Conservation (phyloP, 2,113 vertebrate genomes). For the Gallinago undulata region DNA sequence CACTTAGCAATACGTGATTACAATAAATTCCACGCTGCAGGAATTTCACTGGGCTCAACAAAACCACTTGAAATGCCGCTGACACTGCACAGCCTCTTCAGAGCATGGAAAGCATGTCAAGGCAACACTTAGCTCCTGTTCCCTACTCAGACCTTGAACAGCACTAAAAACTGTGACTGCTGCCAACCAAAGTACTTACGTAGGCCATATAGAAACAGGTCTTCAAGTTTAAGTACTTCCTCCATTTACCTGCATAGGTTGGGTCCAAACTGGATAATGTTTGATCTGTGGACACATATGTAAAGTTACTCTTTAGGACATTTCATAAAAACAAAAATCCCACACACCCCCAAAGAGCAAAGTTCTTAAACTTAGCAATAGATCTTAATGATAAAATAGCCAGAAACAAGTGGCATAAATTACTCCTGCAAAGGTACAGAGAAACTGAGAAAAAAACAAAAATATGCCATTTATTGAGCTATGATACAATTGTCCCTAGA, state of each 20-base stretch:
- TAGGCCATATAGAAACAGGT: conserved; percentile 96
- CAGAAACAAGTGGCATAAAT: neutral
- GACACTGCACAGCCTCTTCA: neutral
- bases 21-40: neutral
- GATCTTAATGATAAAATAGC: neutral
- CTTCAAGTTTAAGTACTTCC: conserved; percentile 95
- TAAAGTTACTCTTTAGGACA: neutral
- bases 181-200: conserved; percentile 76
- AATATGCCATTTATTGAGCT: neutral
- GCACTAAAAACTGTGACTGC: neutral
- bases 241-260: conserved; percentile 91
- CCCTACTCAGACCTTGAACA: neutral
- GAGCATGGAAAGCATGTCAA: neutral
- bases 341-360: neutral
- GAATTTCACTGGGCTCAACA: neutral
- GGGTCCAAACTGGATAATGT: conserved; percentile 93
- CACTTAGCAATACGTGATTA: neutral
- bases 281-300: conserved; percentile 82
- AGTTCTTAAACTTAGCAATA: neutral
- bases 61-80: neutral
- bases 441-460: neutral
- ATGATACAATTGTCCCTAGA: neutral
- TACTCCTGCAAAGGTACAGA: neutral
- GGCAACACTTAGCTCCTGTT: neutral
- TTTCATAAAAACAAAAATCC: neutral